Evolutionary conservation across 2,113 vertebrate species (phyloP).

Genomic region (Pogonocichla stellata): DNA sequence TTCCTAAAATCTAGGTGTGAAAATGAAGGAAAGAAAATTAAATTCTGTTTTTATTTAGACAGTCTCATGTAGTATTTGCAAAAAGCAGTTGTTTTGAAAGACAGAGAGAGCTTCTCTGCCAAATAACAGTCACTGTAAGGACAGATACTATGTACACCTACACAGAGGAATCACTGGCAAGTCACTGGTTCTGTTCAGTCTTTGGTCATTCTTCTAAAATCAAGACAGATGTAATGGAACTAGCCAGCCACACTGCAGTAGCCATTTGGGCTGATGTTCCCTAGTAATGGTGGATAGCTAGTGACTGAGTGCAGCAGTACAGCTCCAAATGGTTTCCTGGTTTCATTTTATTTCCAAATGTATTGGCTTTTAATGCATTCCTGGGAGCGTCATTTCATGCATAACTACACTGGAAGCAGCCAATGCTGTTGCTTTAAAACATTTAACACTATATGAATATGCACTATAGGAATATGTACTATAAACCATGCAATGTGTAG

Average conservation of each 20-base stretch:
- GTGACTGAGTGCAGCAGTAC: not conserved
- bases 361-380: not conserved
- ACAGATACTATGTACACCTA: not conserved
- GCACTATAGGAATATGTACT: not conserved
- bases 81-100: not conserved
- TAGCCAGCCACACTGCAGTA: not conserved
- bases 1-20: constrained; percentile 22
- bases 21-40: not conserved
- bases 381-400: not conserved
- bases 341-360: not conserved
- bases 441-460: not conserved
- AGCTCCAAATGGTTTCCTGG: not conserved
- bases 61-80: not conserved
- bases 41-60: not conserved
- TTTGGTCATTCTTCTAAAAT: not conserved
- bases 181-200: not conserved
- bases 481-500: fast-evolving
- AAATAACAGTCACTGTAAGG: not conserved
- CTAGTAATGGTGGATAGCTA: not conserved
- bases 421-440: not conserved
- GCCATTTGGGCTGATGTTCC: not conserved
- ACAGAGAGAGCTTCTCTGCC: not conserved
- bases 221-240: not conserved
- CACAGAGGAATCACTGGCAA: not conserved
- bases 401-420: not conserved